Base-by-base conservation (phyloP, 2,113 vertebrate species). In the Odontesthes bonariensis region DNA sequence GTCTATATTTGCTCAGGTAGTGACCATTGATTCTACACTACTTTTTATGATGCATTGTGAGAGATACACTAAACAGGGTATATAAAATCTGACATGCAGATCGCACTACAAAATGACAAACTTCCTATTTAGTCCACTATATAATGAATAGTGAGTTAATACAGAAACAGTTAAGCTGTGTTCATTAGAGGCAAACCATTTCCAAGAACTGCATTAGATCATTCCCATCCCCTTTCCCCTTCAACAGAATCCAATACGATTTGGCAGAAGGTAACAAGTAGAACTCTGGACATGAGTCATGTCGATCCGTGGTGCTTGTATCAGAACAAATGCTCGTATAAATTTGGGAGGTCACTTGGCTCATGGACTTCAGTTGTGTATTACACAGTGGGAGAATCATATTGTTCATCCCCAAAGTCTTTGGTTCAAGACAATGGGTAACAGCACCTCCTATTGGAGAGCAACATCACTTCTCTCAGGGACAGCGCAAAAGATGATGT, bases 381-480 rank as follows among this genome's bases (percentile, higher is more conserved):
- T 0, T 19, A 53, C 12, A 27, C 27, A 55, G 22, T 2, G 7
- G 27, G 51, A 62, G 22, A 23, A 5, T 27, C 22, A 54, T 9
- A 64, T 5, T 16, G 19, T 49, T 79, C 62, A 57, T 35, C 62
- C 4, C 3, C 4, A 42, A 4, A 27, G 27, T 33, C 31, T 35
- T 1, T 19, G 3, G 44, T 49, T 13, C 27, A 57, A 63, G n/a
- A 76, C 79, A 44, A 42, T 40, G 62, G 57, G 59, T 87, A 91
- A 85, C 73, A 88, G 87, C 87, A 62, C 84, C 83, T 78, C 89
- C 90, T 93, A 35, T 92, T 93, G 92, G 87, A 69, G 14, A 86
- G 47, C 53, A 73, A 75, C 5, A 61, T 58, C 33, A 76, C 27
- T 27, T 47, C 16, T 53, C 55, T 10, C 2, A 64, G 57, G 58